Evolutionary conservation across 2,888 invertebrate species (phyloP).

Genomic region (Palloptera scutellata): DNA sequence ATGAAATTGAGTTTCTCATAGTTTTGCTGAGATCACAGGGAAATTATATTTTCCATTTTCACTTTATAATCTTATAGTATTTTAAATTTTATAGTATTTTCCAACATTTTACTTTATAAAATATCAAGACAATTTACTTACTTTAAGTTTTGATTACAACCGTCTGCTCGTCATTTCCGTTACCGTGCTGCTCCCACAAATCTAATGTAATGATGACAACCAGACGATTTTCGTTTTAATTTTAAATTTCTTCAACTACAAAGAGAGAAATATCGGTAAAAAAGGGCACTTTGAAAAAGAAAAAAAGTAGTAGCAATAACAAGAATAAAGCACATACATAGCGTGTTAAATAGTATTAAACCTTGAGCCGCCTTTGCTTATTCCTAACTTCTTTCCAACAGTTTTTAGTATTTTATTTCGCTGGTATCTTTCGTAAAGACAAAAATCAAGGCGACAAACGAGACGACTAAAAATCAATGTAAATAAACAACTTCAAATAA

Average conservation of each 20-base stretch:
- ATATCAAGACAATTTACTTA: background rate
- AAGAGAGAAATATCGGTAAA: background rate
- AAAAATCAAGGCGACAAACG: background rate
- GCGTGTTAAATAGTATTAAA: slow-evolving; percentile 26
- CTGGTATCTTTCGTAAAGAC: background rate
- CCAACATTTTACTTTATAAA: background rate
- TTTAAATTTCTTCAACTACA: slow-evolving; percentile 19
- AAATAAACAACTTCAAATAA: slow-evolving; percentile 21
- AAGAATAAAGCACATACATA: background rate
- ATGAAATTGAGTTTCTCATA: too few relatives aligned
- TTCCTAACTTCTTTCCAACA: background rate
- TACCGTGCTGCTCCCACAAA: slow-evolving; percentile 33
- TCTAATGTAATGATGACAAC: slow-evolving; percentile 12
- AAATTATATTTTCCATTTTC: too few relatives aligned
- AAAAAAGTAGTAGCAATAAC: background rate
- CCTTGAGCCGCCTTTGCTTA: slow-evolving; percentile 8
- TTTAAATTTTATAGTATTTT: background rate
- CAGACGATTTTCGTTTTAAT: slow-evolving; percentile 27
- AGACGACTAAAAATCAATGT: slow-evolving; percentile 15
- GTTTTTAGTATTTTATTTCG: background rate
- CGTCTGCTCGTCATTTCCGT: slow-evolving; percentile 45
- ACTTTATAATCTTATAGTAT: too few relatives aligned
- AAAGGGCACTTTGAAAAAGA: background rate
- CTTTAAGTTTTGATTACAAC: slow-evolving; percentile 33
- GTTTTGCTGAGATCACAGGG: too few relatives aligned